These are phyloP conservation scores for Mustela lutreola DNA, from an alignment of 2,113 vertebrate genomes.

Conservation along the genomic window DNA sequence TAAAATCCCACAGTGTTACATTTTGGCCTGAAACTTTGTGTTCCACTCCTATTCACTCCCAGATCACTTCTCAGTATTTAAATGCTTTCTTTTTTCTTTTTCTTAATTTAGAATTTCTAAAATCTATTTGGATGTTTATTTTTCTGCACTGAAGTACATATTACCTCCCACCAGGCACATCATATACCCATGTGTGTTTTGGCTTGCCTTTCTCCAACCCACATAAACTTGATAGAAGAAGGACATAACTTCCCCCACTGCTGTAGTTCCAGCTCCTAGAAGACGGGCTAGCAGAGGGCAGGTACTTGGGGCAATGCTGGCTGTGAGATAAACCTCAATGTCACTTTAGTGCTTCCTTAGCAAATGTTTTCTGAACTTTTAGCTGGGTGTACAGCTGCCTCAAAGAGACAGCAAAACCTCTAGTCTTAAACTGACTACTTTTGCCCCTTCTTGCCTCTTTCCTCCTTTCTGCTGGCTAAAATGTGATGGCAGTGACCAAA, in stretches of 20 bases:
- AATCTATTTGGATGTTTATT: not conserved
- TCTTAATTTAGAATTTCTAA: not conserved
- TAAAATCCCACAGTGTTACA: not conserved
- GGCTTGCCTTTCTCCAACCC: not conserved
- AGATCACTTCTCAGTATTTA: not conserved
- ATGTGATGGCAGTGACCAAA: not conserved
- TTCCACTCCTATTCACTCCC: not conserved
- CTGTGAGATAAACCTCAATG: not conserved
- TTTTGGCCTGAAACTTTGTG: not conserved
- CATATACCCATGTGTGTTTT: no score
- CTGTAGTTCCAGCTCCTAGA: not conserved
- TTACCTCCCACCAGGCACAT: not conserved
- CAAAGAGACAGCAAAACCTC: not conserved
- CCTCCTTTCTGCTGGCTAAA: not conserved
- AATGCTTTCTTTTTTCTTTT: not conserved
- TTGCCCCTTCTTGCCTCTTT: not conserved
- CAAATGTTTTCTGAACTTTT: not conserved
- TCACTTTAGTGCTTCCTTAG: not conserved
- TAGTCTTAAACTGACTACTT: not conserved
- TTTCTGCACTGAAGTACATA: not conserved
- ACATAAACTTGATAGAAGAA: not conserved
- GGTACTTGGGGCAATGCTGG: no score
- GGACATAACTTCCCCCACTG: not conserved
- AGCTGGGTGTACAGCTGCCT: not conserved
- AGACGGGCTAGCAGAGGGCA: not conserved